phyloP scores from a whole-genome alignment of 2,113 vertebrate genomes.

The Neofelis nebulosa region DNA sequence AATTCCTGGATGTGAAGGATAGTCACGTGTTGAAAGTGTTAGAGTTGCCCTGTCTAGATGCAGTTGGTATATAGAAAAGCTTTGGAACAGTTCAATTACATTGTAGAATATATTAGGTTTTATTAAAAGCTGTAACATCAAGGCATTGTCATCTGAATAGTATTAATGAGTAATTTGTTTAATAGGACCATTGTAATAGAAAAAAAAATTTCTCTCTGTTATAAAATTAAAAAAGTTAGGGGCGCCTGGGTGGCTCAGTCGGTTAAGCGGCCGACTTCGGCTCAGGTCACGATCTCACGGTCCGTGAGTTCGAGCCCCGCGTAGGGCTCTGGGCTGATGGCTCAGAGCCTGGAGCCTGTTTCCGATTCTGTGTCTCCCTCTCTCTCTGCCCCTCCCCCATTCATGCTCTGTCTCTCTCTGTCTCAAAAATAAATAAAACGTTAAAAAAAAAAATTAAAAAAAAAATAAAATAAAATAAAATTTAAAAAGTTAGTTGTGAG shows the following conservation, averaged over 20 bases:
- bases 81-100: not conserved
- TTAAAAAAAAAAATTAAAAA: too few species aligned
- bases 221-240: conserved; percentile 21
- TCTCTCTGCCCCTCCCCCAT: too few species aligned
- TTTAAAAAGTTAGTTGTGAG: conserved; percentile 7
- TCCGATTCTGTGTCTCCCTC: too few species aligned
- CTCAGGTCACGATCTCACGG: too few species aligned
- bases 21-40: conserved; percentile 5
- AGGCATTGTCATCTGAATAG: not conserved
- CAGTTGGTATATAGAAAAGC: not conserved
- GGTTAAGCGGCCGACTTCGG: too few species aligned
- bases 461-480: too few species aligned
- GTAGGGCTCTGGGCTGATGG: too few species aligned
- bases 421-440: too few species aligned
- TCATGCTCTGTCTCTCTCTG: too few species aligned
- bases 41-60: not conserved
- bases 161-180: conserved; percentile 21
- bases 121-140: conserved; percentile 34
- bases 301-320: too few species aligned
- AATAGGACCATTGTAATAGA: not conserved
- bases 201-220: conserved; percentile 5
- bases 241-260: too few species aligned
- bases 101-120: conserved; percentile 34
- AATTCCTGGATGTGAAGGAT: not conserved
- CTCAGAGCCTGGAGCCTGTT: too few species aligned